Conservation (phyloP, 2,797 vertebrate genomes). For the Orientallactaga sibirica region DNA sequence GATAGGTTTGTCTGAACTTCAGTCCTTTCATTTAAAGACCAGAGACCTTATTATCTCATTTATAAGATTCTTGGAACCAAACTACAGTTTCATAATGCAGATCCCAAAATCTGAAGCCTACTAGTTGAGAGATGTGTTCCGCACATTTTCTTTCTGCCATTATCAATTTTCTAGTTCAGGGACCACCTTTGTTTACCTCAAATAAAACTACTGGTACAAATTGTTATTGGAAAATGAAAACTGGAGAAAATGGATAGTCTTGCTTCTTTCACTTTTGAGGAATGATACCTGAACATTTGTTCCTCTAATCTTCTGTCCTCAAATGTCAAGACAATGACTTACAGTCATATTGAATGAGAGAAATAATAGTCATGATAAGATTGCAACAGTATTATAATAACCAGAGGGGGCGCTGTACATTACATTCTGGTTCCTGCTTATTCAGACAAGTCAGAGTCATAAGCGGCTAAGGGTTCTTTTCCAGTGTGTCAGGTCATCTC, state of each 20-base stretch:
- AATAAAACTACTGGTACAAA: not conserved
- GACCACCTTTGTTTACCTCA: not conserved
- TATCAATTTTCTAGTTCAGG: not conserved
- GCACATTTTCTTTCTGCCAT: not conserved
- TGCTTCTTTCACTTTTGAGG: not conserved
- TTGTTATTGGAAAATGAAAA: not conserved
- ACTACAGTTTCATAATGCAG: not conserved
- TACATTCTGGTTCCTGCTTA: not conserved
- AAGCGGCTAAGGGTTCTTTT: not conserved
- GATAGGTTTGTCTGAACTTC: not conserved
- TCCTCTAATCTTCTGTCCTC: not conserved
- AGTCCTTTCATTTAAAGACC: not conserved
- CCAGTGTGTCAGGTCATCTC: not conserved
- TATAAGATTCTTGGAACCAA: not conserved
- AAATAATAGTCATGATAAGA: not conserved
- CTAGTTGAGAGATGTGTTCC: not conserved
- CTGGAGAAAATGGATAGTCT: not conserved
- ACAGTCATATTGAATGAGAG: not conserved
- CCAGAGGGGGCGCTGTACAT: not conserved
- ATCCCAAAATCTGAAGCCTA: not conserved
- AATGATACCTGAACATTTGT: fast-evolving
- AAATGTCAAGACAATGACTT: not conserved
- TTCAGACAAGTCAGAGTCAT: conserved; percentile 15
- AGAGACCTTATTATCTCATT: not conserved
- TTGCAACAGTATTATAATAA: not conserved